phyloP scores from a whole-genome alignment of 2,888 invertebrate species.

The Lasiommata megera region DNA sequence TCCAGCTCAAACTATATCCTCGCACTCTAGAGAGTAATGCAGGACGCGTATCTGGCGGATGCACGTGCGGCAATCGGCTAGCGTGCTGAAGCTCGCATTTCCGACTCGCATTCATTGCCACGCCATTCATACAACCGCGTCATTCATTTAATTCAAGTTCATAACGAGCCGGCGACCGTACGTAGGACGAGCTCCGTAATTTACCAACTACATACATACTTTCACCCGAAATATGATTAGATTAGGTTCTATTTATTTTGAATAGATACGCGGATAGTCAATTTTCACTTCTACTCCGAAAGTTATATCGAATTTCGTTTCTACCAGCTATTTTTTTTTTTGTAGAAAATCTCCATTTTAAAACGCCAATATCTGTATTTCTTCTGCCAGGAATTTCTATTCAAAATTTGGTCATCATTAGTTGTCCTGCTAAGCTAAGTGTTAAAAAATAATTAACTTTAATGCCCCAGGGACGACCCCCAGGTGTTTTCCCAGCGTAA shows the following conservation, averaged over 20 bases:
- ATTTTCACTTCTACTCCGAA: too few species aligned
- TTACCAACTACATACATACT: slow-evolving; percentile 41
- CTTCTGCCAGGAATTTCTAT: too few species aligned
- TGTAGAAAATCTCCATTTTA: too few species aligned
- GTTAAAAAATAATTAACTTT: too few species aligned
- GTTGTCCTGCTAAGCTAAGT: too few species aligned
- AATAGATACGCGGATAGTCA: background rate
- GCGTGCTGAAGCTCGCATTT: slow-evolving; percentile 71
- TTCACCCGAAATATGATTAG: slow-evolving; percentile 33
- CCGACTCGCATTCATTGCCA: slow-evolving; percentile 76
- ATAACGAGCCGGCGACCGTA: slow-evolving; percentile 59
- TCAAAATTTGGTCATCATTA: too few species aligned
- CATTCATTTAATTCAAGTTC: slow-evolving; percentile 79
- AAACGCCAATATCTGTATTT: too few species aligned
- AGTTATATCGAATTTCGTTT: too few species aligned
- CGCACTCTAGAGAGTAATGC: slow-evolving; percentile 2
- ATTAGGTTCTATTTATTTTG: background rate
- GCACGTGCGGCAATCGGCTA: slow-evolving; percentile 54
- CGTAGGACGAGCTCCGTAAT: slow-evolving; percentile 62
- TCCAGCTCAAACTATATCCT: background rate
- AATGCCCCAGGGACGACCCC: too few species aligned
- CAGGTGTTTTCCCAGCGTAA: too few species aligned
- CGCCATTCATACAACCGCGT: slow-evolving; percentile 77
- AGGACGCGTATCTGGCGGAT: slow-evolving; percentile 52
- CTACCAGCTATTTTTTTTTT: too few species aligned